phyloP scores from a whole-genome alignment of 2,113 vertebrate species.

The Dinomys branickii region DNA sequence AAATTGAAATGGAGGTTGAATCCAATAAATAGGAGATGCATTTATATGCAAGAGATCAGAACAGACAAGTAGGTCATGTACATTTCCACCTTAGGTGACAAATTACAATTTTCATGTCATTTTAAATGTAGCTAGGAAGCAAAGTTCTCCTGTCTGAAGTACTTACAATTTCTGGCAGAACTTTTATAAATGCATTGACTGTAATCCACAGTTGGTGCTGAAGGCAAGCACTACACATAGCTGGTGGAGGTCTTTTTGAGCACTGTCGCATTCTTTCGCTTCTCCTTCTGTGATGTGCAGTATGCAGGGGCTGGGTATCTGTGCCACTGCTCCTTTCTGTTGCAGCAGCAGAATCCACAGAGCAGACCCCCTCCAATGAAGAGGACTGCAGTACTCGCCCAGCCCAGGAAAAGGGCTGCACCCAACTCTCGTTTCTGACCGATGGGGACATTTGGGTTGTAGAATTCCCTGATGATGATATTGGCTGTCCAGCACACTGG shows the following conservation, averaged over 20 bases:
- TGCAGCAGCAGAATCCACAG: constrained; percentile 87
- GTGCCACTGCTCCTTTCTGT: neutral
- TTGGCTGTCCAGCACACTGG: constrained; percentile 93
- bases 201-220: neutral
- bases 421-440: constrained; percentile 94
- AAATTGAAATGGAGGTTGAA: neutral
- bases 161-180: constrained; percentile 52
- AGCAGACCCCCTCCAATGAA: constrained; percentile 90
- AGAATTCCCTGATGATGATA: constrained; percentile 91
- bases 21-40: neutral
- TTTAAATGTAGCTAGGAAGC: neutral
- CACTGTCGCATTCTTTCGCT: rapidly evolving
- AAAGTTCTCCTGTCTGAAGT: neutral
- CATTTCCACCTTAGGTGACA: neutral
- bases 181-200: neutral
- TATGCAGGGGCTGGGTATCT: neutral
- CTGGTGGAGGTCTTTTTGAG: constrained; percentile 55
- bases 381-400: constrained; percentile 89
- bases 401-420: constrained; percentile 94
- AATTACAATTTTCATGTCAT: neutral
- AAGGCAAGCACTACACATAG: constrained; percentile 54
- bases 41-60: neutral
- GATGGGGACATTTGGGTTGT: constrained; percentile 87
- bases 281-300: neutral
- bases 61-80: neutral